A percentile compares a stretch with the other conserved stretches of the same genome.
Conservation (phyloP, 2,888 invertebrate species). For the Odontocerum albicorne region DNA sequence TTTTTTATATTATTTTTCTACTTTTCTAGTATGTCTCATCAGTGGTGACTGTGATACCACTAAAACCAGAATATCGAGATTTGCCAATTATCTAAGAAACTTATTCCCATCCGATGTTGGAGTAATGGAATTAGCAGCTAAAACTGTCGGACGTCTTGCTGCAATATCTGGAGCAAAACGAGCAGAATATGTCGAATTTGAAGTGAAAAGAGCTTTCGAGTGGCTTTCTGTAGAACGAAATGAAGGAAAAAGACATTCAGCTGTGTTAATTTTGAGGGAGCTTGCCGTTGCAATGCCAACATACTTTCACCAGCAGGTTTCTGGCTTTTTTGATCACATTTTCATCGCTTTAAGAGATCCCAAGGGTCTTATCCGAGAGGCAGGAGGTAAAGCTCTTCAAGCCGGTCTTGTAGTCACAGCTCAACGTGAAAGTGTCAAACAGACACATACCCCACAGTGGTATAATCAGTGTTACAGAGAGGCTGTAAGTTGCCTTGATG, state of each 20-base stretch:
- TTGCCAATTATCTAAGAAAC: slow-evolving; percentile 90
- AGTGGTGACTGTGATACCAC: slow-evolving; percentile 92
- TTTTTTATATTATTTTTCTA: not conserved
- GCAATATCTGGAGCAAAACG: slow-evolving; percentile 90
- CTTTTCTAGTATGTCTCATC: slow-evolving; percentile 78
- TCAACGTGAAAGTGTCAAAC: slow-evolving; percentile 93
- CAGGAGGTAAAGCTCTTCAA: slow-evolving; percentile 91
- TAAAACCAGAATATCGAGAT: slow-evolving; percentile 85
- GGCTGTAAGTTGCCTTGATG: slow-evolving; percentile 66
- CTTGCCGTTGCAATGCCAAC: slow-evolving; percentile 95
- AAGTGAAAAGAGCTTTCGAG: slow-evolving; percentile 93
- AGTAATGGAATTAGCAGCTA: slow-evolving; percentile 95
- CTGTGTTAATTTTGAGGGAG: slow-evolving; percentile 89
- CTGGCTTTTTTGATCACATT: slow-evolving; percentile 91
- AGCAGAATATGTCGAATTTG: slow-evolving; percentile 97
- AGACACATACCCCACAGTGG: slow-evolving; percentile 87
- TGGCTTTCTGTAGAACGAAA: slow-evolving; percentile 90
- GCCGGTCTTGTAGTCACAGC: slow-evolving; percentile 94
- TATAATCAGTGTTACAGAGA: slow-evolving; percentile 93
- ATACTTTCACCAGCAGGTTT: slow-evolving; percentile 94
- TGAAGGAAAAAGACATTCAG: slow-evolving; percentile 90
- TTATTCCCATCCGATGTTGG: slow-evolving; percentile 88
- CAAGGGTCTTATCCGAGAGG: slow-evolving; percentile 88
- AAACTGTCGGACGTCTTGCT: slow-evolving; percentile 91
- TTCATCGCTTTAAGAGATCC: slow-evolving; percentile 90